Evolutionary conservation across 2,797 vertebrate genomes (phyloP).

Genomic region (Eidolon dupreanum): DNA sequence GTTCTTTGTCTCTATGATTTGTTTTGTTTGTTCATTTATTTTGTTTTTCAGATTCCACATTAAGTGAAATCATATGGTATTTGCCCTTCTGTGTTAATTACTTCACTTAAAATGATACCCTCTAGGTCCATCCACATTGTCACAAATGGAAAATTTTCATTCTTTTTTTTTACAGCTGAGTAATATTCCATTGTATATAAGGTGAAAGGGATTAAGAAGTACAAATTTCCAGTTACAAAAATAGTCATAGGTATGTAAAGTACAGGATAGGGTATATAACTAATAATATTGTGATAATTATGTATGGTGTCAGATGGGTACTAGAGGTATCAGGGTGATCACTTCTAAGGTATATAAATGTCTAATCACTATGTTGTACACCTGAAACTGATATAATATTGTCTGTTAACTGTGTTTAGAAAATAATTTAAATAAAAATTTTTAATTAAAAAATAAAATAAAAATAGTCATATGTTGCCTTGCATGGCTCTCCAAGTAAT

Average conservation of each 20-base stretch:
- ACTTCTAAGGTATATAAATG: background rate
- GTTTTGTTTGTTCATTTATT: background rate
- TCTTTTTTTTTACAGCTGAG: background rate
- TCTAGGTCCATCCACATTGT: background rate
- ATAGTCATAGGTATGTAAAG: background rate
- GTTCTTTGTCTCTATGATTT: background rate
- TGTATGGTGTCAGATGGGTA: background rate
- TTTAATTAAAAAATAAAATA: background rate
- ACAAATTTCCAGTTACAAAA: background rate
- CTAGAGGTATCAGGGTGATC: background rate
- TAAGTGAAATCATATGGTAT: background rate
- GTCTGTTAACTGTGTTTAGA: background rate
- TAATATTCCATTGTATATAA: background rate
- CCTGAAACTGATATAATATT: background rate
- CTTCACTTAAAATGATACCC: background rate
- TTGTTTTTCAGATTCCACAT: background rate
- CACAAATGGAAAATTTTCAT: background rate
- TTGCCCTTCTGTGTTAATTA: background rate
- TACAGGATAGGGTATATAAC: background rate
- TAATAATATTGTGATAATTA: background rate
- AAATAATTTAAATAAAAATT: background rate
- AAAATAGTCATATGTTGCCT: background rate
- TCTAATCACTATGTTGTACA: background rate
- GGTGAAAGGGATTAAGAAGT: background rate
- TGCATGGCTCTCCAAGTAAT: background rate